A percentile compares a stretch with the other conserved stretches of the same genome.
Evolutionary conservation across 2,888 invertebrate genomes (phyloP).

Genomic region (Andrena minutula): DNA sequence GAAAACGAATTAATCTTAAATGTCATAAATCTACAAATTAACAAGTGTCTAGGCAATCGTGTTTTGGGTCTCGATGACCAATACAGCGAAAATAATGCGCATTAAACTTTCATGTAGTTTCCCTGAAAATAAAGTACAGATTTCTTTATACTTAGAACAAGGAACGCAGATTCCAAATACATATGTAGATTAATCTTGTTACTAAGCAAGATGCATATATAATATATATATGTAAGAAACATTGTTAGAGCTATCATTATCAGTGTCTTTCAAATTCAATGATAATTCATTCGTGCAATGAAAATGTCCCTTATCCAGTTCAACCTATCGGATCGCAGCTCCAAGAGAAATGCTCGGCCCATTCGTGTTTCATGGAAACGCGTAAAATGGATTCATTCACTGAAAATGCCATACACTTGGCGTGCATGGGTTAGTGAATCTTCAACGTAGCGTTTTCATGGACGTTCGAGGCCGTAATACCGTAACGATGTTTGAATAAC

Average conservation of each 20-base stretch:
- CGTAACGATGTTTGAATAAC: conserved; percentile 20
- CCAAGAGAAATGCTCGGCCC: neutral
- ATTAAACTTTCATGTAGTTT: too few relatives aligned
- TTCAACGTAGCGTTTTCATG: neutral
- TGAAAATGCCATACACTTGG: neutral
- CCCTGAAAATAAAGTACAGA: too few relatives aligned
- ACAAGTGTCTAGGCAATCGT: too few relatives aligned
- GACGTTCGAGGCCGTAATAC: neutral
- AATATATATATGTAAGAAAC: too few relatives aligned
- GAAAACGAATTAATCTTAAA: neutral
- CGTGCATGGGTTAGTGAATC: conserved; percentile 11
- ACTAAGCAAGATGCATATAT: too few relatives aligned
- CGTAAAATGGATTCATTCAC: neutral
- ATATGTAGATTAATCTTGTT: too few relatives aligned
- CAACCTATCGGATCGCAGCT: neutral
- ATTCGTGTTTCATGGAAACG: conserved; percentile 3
- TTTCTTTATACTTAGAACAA: too few relatives aligned
- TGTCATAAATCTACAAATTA: neutral
- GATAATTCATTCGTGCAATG: neutral
- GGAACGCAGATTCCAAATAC: too few relatives aligned
- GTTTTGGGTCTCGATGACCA: too few relatives aligned
- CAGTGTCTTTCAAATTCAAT: neutral
- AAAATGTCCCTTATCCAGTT: neutral
- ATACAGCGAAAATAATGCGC: too few relatives aligned
- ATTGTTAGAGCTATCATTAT: too few relatives aligned